A percentile compares a stretch with the other conserved stretches of the same genome.
Evolutionary conservation across 2,888 invertebrate genomes (phyloP).

Genomic region (Xestia c-nigrum): DNA sequence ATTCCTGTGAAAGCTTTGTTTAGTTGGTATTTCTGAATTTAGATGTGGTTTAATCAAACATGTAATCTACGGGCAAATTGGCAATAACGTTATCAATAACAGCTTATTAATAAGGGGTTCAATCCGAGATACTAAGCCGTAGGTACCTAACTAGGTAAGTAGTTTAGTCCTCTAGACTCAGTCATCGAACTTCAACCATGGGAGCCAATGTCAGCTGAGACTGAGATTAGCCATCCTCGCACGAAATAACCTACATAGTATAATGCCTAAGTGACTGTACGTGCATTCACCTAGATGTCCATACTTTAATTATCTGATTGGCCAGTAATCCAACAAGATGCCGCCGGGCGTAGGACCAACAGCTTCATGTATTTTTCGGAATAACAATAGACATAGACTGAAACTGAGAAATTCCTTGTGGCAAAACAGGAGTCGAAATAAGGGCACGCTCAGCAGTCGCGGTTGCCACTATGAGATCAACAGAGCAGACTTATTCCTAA

Average conservation of each 20-base stretch:
- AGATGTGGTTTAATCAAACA: constrained; percentile 1
- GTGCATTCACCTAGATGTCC: not conserved
- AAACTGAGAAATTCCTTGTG: not conserved
- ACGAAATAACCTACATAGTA: not conserved
- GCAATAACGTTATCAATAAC: not conserved
- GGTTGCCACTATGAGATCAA: not conserved
- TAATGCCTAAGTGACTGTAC: not conserved
- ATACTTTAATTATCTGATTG: not conserved
- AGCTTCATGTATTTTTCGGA: not conserved
- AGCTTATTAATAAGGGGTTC: not conserved
- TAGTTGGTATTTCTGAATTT: not conserved
- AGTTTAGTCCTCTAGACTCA: not conserved
- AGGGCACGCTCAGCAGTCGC: not conserved
- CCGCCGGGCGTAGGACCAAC: not conserved
- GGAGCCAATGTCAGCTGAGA: not conserved
- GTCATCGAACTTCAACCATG: not conserved
- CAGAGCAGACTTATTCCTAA: no score
- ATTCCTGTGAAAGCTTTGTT: constrained; percentile 28
- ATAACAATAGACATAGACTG: not conserved
- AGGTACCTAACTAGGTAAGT: not conserved
- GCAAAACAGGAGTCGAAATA: not conserved
- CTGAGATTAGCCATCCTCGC: not conserved
- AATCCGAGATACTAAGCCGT: not conserved
- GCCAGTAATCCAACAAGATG: not conserved
- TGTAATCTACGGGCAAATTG: not conserved